Evolutionary conservation across 2,113 vertebrate genomes (phyloP).

Genomic region (Erythrocercus mccallii): DNA sequence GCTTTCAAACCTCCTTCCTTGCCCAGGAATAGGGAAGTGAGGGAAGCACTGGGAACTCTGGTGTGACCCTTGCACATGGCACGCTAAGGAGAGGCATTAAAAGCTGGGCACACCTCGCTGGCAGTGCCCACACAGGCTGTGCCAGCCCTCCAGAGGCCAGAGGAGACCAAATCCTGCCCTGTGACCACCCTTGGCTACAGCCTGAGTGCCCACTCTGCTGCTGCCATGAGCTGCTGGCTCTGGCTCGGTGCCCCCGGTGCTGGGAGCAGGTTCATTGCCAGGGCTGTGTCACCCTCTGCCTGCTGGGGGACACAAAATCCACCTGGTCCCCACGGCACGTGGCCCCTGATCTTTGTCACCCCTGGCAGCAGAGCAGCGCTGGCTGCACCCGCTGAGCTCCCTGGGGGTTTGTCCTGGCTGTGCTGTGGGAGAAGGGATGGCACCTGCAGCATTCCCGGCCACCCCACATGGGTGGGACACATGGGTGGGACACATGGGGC

Average conservation of each 20-base stretch:
- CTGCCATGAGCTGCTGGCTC: rapidly evolving
- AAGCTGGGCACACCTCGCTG: not conserved
- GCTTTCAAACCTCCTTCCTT: not conserved
- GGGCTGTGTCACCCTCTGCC: not conserved
- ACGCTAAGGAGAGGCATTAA: not conserved
- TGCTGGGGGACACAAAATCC: not conserved
- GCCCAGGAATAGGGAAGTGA: not conserved
- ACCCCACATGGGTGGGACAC: not conserved
- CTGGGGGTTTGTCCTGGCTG: rapidly evolving
- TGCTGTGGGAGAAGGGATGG: rapidly evolving
- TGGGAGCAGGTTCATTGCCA: not conserved
- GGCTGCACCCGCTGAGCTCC: rapidly evolving
- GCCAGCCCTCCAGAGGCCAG: not conserved
- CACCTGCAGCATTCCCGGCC: not conserved
- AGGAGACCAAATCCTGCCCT: not conserved
- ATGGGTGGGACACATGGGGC: not conserved
- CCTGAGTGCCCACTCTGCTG: not conserved
- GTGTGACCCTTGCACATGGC: not conserved
- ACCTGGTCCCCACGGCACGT: rapidly evolving
- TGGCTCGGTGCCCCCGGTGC: not conserved
- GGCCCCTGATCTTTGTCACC: not conserved
- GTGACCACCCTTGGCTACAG: not conserved
- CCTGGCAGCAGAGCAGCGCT: not conserved
- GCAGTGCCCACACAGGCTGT: not conserved
- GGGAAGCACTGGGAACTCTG: not conserved